These are phyloP conservation scores for Emydura subglobosa DNA, from an alignment of 2,113 vertebrate species.

Conservation along the genomic window DNA sequence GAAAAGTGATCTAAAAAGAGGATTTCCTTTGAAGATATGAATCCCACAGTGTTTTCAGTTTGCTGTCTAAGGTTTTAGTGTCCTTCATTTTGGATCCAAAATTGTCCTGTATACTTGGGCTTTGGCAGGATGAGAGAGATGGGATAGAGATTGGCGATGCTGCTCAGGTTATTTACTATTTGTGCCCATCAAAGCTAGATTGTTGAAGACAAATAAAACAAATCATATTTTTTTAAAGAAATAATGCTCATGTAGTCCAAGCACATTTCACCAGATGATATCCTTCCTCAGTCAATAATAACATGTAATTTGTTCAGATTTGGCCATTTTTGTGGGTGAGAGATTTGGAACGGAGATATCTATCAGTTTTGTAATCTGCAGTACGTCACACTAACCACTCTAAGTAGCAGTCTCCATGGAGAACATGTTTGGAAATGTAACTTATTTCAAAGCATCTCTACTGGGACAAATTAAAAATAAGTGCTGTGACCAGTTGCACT, in stretches of 20 bases:
- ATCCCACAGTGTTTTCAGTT: neutral
- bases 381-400: neutral
- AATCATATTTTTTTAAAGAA: constrained; percentile 50
- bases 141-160: neutral
- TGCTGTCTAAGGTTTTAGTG: neutral
- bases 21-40: neutral
- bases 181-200: neutral
- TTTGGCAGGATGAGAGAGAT: neutral
- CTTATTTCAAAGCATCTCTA: constrained; percentile 21
- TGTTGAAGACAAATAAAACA: constrained; percentile 44
- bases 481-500: neutral
- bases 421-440: constrained; percentile 2
- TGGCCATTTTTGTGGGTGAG: constrained; percentile 5
- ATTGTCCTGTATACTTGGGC: accelerated
- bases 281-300: constrained; percentile 8
- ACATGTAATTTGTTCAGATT: constrained; percentile 55
- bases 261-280: constrained; percentile 31
- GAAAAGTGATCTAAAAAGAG: neutral
- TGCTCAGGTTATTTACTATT: neutral
- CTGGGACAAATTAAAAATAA: neutral
- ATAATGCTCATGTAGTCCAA: neutral
- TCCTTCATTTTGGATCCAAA: neutral
- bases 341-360: constrained; percentile 13
- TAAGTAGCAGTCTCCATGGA: neutral
- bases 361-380: constrained; percentile 8